These are phyloP conservation scores for Macroglossus sobrinus DNA, from an alignment of 2,113 vertebrate genomes.

Conservation along the genomic window DNA sequence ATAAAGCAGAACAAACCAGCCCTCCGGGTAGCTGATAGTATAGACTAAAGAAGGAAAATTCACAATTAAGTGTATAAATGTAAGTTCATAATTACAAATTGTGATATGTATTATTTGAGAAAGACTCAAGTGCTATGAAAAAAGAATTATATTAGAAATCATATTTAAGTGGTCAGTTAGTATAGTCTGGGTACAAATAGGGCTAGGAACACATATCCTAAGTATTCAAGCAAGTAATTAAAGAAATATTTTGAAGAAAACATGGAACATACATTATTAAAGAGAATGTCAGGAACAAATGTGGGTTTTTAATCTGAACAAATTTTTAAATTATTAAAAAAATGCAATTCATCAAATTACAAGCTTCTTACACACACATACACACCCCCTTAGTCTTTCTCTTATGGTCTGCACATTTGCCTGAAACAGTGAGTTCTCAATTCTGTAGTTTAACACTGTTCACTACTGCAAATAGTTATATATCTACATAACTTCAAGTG, in stretches of 20 bases:
- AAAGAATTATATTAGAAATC: neutral
- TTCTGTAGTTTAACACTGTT: neutral
- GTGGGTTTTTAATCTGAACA: neutral
- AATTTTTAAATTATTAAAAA: neutral
- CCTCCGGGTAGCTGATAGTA: neutral
- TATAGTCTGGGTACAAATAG: neutral
- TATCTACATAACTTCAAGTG: neutral
- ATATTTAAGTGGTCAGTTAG: neutral
- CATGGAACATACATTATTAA: neutral
- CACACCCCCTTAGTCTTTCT: neutral
- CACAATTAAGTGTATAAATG: neutral
- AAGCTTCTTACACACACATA: neutral
- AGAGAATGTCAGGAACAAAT: neutral
- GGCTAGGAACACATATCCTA: neutral
- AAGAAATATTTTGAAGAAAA: neutral
- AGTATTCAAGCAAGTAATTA: neutral
- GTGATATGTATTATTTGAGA: neutral
- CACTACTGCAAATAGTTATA: neutral
- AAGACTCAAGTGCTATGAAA: neutral
- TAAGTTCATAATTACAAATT: neutral
- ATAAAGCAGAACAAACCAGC: neutral
- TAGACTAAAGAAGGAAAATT: neutral
- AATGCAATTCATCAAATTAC: neutral
- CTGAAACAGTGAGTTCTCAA: neutral
- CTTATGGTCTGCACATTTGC: neutral